These are phyloP conservation scores for Gryon sp. DNA, from an alignment of 1,140 invertebrate genomes.

Conservation along the genomic window DNA sequence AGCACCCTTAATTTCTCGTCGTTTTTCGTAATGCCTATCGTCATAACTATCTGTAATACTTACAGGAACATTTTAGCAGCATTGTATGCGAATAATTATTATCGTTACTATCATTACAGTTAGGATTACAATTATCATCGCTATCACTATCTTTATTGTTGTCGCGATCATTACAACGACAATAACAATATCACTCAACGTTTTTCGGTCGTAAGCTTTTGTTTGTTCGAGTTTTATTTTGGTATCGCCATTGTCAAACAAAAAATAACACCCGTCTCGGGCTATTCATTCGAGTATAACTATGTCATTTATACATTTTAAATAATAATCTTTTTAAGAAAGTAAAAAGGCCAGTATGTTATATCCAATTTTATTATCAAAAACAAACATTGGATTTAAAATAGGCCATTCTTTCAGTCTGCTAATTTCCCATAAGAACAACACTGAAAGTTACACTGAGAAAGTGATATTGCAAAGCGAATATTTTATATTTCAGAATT, in stretches of 20 bases:
- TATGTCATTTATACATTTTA: too few relatives aligned
- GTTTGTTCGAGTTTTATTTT: conserved; percentile 4
- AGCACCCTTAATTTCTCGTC: conserved; percentile 62
- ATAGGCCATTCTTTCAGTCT: too few relatives aligned
- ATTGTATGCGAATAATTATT: conserved; percentile 63
- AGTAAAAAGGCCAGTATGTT: too few relatives aligned
- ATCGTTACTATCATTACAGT: conserved; percentile 63
- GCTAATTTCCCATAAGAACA: too few relatives aligned
- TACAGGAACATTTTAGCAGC: conserved; percentile 66
- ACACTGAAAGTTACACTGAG: too few relatives aligned
- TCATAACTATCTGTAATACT: conserved; percentile 64
- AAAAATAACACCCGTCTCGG: too few relatives aligned
- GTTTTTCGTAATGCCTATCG: conserved; percentile 54
- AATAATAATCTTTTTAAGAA: too few relatives aligned
- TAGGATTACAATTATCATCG: conserved; percentile 64
- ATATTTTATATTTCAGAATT: too few relatives aligned
- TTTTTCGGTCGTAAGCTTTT: conserved; percentile 33
- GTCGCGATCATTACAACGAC: conserved; percentile 42
- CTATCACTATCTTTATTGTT: conserved; percentile 65
- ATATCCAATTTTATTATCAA: too few relatives aligned
- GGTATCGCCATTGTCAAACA: background rate
- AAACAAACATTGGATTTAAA: too few relatives aligned
- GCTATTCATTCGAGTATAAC: too few relatives aligned
- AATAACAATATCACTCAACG: conserved; percentile 60
- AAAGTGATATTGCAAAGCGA: too few relatives aligned